Evolutionary conservation across 2,113 vertebrate genomes (phyloP), one percentile per base, ranked within the genome.

Genomic region (Semicossyphus pulcher): DNA sequence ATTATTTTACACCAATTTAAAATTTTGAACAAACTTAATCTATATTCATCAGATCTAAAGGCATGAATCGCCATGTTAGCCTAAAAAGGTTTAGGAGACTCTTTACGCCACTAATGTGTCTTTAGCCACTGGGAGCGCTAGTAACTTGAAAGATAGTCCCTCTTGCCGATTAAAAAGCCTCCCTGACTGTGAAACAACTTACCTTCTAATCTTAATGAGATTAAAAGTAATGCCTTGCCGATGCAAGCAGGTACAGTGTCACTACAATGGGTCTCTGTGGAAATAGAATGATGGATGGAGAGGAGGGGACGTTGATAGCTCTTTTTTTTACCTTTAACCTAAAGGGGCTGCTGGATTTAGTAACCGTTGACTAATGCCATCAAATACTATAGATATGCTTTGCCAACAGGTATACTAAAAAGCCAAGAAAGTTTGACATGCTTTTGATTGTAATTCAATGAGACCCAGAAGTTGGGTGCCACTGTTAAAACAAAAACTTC

Each of bases 281-380:
- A 36, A 56, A 64, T 42, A 59, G 45, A 64, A 36, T 59, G 26
- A 57, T 36, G 51, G 61, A 68, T 23, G 45, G 23, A 64, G 61
- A 57, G 21, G 49, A 23, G 71, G 56, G 20, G 10, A n/a, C 45
- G 41, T n/a, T 68, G 42, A n/a, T n/a, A n/a, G n/a, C n/a, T n/a
- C n/a, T 79, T 67, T 72, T 54, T 71, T 62, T 81, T 75, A 87
- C 83, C 83, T 87, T 78, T 87, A 47, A 85, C 86, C 77, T 83
- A 66, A 39, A 73, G 36, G 37, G 54, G 63, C 78, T 67, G 78
- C 70, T 62, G 73, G 89, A 73, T 86, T 92, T 87, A 90, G 72
- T 56, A n/a, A 71, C 72, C 8, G 39, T 63, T 71, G 49, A 65
- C 79, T 93, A 93, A 93, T 90, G 73, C 86, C 79, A 65, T 63